Percentiles rank a stretch among this genome's conserved stretches.
Evolutionary conservation across 2,888 invertebrate species (phyloP).

Genomic region (Pediacus dermestoides): DNA sequence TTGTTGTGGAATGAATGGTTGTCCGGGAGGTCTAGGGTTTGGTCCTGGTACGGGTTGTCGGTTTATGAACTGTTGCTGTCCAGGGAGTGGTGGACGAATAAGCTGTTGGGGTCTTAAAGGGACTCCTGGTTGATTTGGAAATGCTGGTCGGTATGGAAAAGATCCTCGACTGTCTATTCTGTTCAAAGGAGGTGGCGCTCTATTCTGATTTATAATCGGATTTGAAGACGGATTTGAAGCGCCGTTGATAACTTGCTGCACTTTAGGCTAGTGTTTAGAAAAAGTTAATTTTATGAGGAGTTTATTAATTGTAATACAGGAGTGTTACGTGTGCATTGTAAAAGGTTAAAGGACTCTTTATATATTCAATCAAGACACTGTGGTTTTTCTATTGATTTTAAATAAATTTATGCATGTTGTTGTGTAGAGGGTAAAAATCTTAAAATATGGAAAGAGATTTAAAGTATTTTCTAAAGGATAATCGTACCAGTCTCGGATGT

Average conservation of each 20-base stretch:
- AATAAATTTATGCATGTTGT: neutral
- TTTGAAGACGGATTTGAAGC: no score
- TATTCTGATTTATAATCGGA: constrained; percentile 17
- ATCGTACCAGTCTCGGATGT: constrained; percentile 6
- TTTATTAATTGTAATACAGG: no score
- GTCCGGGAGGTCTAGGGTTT: constrained; percentile 37
- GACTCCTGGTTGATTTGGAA: constrained; percentile 37
- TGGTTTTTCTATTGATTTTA: neutral
- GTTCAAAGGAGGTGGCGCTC: constrained; percentile 43
- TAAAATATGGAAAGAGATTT: constrained; percentile 4
- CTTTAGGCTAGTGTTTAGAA: constrained; percentile 14
- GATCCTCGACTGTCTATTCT: constrained; percentile 50
- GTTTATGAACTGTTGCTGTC: constrained; percentile 30
- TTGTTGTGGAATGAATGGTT: constrained; percentile 21
- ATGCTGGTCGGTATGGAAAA: constrained; percentile 40
- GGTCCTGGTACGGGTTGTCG: constrained; percentile 30
- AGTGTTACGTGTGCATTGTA: no score
- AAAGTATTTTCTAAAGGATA: neutral
- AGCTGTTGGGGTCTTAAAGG: constrained; percentile 37
- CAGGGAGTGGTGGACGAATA: constrained; percentile 31
- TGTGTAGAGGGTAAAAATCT: neutral
- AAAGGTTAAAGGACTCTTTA: no score
- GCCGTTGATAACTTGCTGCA: constrained; percentile 20
- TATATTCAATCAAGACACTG: no score
- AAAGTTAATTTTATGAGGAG: neutral